phyloP scores from a whole-genome alignment of 2,888 invertebrate species.

The Eurytoma adleriae region DNA sequence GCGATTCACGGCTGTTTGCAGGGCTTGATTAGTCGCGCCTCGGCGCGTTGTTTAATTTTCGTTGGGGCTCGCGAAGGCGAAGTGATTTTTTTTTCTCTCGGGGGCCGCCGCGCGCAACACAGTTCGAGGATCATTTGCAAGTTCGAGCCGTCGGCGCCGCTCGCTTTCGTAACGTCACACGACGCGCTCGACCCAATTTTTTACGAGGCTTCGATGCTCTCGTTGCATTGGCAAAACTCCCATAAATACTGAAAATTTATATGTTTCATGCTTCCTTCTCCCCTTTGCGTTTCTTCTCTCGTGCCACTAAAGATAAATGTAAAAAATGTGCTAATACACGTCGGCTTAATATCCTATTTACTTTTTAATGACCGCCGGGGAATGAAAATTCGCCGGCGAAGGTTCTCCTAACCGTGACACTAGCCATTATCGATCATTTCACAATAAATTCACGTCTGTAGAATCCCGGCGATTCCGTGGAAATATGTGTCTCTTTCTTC shows the following conservation, averaged over 20 bases:
- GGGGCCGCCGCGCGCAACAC: no score
- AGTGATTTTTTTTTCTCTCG: not conserved
- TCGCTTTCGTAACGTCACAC: not conserved
- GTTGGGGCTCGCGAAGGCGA: not conserved
- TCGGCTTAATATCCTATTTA: not conserved
- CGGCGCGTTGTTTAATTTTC: no score
- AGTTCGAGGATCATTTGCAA: not conserved
- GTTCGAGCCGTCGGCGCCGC: not conserved
- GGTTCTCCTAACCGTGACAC: not conserved
- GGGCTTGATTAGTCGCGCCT: no score
- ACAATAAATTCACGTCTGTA: no score
- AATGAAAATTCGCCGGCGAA: not conserved
- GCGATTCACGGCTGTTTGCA: no score
- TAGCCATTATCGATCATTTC: not conserved
- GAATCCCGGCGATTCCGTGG: no score
- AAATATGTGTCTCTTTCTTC: no score
- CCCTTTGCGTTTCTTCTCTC: not conserved
- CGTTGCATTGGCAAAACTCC: not conserved
- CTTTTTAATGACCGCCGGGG: not conserved
- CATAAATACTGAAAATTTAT: conserved; percentile 1
- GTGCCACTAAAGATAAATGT: not conserved
- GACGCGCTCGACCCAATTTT: conserved; percentile 2
- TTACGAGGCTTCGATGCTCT: not conserved
- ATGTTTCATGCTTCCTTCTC: not conserved
- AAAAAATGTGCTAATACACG: conserved; percentile 5